Evolutionary conservation across 1,140 invertebrate genomes (phyloP), one percentile per base, ranked within the genome.

Genomic region (Tetragonula clypearis): DNA sequence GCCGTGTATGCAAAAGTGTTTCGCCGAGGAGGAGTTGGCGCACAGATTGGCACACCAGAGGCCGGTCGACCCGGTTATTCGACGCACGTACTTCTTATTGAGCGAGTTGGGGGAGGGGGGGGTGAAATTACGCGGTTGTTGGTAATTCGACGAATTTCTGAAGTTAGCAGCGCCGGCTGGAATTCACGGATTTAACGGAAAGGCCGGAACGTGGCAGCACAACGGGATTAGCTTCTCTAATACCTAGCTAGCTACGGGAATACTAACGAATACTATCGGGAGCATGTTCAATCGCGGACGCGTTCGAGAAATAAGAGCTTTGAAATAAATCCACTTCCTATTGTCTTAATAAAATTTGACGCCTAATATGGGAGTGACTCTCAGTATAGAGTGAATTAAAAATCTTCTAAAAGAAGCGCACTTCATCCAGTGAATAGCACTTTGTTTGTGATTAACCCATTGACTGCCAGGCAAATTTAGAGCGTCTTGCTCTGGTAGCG

Each of bases 51-150:
- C 17, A n/a, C 68, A 66, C 23, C 21, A 23, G 30, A 30, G 41
- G 60, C 15, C 8, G 55, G 0, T 0, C 2, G 30, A 1, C 1
- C 8, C 0, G 53, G 56, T 69, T 58, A 80, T 80, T 79, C 78
- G 6, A 41, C 30, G 53, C 78, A 79, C 78, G 78, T 79, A 71
- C 12, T 66, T 55, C 26, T 71, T 71, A 71, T 79, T 80, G 11
- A 23, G 19, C 1, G 5, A 1, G 30, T 30, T 5, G 5, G 4
- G 2, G 21, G 30, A 30, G 2, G 21, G 3, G 12, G 2, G 3
- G 12, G 2, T 1, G 55, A 58, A 80, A 80, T 80, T 72, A 80
- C 78, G 26, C 30, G 66, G 66, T 80, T n/a, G 14, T 17, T n/a
- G 9, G 68, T 71, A 41, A 72, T 80, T 72, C 55, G 53, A n/a